Conservation (phyloP, 2,888 invertebrate genomes). For the Drosophila rellima region DNA sequence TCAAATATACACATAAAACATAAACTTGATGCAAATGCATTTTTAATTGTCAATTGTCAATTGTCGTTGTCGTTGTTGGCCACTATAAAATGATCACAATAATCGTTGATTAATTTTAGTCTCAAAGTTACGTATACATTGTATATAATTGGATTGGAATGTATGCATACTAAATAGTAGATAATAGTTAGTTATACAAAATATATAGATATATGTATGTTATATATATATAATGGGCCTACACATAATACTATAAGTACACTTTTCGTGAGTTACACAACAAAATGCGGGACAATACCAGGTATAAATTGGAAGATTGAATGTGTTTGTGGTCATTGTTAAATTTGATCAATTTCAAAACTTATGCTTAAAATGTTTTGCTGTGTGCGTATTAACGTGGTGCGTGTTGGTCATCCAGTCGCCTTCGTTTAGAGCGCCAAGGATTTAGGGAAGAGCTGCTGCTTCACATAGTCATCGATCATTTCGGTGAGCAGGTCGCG, state of each 20-base stretch:
- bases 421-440: conserved; percentile 87
- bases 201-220: conserved; percentile 43
- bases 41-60: conserved; percentile 64
- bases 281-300: conserved; percentile 44
- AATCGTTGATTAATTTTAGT: conserved; percentile 52
- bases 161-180: conserved; percentile 37
- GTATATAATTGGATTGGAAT: conserved; percentile 60
- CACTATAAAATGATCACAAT: conserved; percentile 75
- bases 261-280: conserved; percentile 65
- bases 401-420: conserved; percentile 34
- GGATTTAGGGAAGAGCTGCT: conserved; percentile 93
- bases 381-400: conserved; percentile 70
- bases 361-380: conserved; percentile 47
- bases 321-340: conserved; percentile 22
- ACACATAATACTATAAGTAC: conserved; percentile 84
- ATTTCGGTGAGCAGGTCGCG: conserved; percentile 89
- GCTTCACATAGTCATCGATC: conserved; percentile 92
- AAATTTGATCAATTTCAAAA: conserved; percentile 35
- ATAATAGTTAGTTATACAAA: conserved; percentile 40
- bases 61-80: too few relatives aligned
- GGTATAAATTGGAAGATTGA: conserved; percentile 60
- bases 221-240: conserved; percentile 36
- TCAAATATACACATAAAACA: conserved; percentile 68
- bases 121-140: conserved; percentile 58
- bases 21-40: conserved; percentile 57